Evolutionary conservation across 2,888 invertebrate species (phyloP), one percentile per base, ranked within the genome.

Genomic region (Chrysolina haemoptera): DNA sequence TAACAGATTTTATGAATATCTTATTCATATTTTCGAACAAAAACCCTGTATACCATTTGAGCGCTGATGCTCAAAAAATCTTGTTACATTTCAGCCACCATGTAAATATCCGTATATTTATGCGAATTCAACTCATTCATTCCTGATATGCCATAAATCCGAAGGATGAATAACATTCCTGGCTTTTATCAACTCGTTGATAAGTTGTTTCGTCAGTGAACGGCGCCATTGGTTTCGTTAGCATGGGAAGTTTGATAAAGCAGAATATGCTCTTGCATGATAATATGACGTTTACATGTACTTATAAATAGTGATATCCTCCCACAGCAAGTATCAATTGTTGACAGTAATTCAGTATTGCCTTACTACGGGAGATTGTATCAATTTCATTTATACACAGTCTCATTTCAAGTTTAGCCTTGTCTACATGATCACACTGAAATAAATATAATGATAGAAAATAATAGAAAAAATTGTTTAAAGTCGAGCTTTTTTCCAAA

Each of bases 201-300:
- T 53, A 53, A 20, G 14, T 53, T 5, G 18, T 5, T 20, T 20
- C 53, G 53, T 53, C 53, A 53, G 20, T 20, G 53, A 20, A 22
- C 53, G 53, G 53, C 53, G 53, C 53, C 53, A 53, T 10, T 53
- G 53, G 48, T 16, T 48, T 18, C 0, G 53, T 53, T 53, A 18
- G 53, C 20, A 22, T 20, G 53, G 53, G 18, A 53, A 53, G 12
- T 53, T 20, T 53, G 20, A 53, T 20, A 53, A 53, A 53, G 20
- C 20, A 11, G 12, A 53, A 20, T 53, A 20, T 53, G 20, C 20
- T 53, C 18, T 53, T 20, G n/a, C n/a, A n/a, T n/a, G 18, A 53
- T 53, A 18, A 53, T 10, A 53, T 53, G 53, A 12, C 12, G 35
- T 35, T 35, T 35, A 12, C 20, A 18, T 14, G 14, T 43, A 43